These are phyloP conservation scores for Zoroaster sp. DNA, from an alignment of 53 echinoderm and acorn worm species.

Conservation along the genomic window DNA sequence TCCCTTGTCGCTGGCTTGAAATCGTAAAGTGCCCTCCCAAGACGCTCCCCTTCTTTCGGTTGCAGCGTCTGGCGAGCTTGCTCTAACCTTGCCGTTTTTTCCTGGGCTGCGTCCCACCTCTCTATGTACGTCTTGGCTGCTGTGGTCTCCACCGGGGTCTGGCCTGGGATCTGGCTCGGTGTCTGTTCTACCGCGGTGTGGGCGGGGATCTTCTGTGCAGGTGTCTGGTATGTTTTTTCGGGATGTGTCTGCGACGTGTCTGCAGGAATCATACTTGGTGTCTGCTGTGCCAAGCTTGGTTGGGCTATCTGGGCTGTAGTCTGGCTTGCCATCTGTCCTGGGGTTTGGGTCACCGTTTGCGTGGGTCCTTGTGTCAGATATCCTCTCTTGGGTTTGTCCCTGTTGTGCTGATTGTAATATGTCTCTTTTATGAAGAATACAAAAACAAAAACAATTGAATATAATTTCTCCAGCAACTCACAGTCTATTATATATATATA, in stretches of 20 bases:
- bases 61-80: slow-evolving; percentile 41
- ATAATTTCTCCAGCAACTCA: no score
- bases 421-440: not conserved
- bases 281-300: not conserved
- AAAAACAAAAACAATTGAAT: not conserved
- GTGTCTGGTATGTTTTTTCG: no score
- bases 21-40: slow-evolving; percentile 74
- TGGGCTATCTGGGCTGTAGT: not conserved
- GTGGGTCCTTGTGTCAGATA: not conserved
- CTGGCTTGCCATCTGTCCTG: not conserved
- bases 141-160: not conserved
- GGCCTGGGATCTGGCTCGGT: not conserved
- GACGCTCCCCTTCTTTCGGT: slow-evolving; percentile 62
- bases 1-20: slow-evolving; percentile 76
- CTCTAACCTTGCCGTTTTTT: not conserved
- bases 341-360: not conserved
- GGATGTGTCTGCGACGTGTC: not conserved
- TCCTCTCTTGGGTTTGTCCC: not conserved
- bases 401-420: not conserved
- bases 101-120: not conserved
- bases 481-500: no score
- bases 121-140: slow-evolving; percentile 9
- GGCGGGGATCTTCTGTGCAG: not conserved
- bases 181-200: not conserved
- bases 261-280: not conserved